Base-by-base conservation (phyloP, 2,797 vertebrate genomes). In the Pipistrellus kuhlii region DNA sequence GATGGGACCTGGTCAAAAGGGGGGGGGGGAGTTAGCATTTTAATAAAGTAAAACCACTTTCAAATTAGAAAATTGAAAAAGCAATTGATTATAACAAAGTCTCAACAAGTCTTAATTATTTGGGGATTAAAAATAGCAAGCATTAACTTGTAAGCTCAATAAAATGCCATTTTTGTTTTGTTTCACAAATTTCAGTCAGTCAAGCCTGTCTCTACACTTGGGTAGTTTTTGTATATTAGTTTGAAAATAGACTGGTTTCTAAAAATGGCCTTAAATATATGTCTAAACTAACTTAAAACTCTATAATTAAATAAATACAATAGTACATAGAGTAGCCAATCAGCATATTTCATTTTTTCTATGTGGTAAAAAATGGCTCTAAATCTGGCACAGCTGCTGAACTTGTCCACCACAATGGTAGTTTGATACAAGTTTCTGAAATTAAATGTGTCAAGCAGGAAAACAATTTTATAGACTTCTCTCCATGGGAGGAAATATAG, bases 401-500 rank as follows among this genome's bases (percentile, higher is more conserved):
- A 76, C 72, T 89, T 97, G 68, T 94, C 93, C 86, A 93, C 35
- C 2, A 7, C 75, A 82, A 80, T 0, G 2, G 73, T 1, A 92
- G 53, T 83, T 80, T 94, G 53, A 95, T 68, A 77, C 6, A 85
- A 90, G 57, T 77, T 95, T 96, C 92, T 96, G 53, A 90, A 95
- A 90, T 90, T 71, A 97, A 97, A 96, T 1, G 0, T 85, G 21
- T 57, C 53, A 6, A n/a, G 64, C 17, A 93, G 91, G 53, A 95
- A 97, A 97, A 95, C 17, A 91, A 95, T 87, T 96, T 85, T 88
- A 81, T 32, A 94, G 77, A 23, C 35, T 88, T 93, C 76, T 77
- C 7, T n/a, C 87, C 46, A 11, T 8, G 71, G 77, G 78, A 95
- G 88, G 88, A 96, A 94, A 91, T 44, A 73, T 0, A 30, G 62